A percentile compares a stretch with the other conserved stretches of the same genome.
These are phyloP conservation scores for Hylaeus volcanicus DNA, from an alignment of 1,140 invertebrate species.

Conservation along the genomic window DNA sequence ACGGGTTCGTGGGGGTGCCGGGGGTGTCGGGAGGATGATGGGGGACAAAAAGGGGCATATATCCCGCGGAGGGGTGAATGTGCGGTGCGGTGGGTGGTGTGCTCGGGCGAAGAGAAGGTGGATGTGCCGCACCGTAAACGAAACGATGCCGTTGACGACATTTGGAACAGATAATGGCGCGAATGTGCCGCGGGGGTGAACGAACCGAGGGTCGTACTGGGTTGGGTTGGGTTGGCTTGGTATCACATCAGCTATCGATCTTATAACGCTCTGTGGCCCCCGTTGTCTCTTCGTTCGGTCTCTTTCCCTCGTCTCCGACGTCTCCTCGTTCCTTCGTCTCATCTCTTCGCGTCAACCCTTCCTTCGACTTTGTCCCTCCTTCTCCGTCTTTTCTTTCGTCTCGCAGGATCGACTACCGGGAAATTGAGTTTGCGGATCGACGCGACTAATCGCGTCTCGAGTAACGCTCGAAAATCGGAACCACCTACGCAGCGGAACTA, in stretches of 20 bases:
- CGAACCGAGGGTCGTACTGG: constrained; percentile 77
- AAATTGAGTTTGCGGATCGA: not conserved
- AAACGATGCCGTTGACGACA: constrained; percentile 79
- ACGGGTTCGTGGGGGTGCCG: constrained; percentile 22
- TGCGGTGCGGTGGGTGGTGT: constrained; percentile 21
- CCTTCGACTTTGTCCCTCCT: constrained; percentile 24
- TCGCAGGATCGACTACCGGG: not conserved
- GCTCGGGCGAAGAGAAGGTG: constrained; percentile 54
- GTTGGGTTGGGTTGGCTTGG: constrained; percentile 66
- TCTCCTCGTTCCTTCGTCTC: constrained; percentile 28
- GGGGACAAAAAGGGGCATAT: constrained; percentile 37
- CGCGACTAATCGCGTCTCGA: not conserved
- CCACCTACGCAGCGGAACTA: no score
- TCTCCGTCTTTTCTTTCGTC: constrained; percentile 31
- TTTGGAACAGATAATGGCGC: constrained; percentile 80
- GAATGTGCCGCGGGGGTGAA: constrained; percentile 80
- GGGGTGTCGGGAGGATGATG: constrained; percentile 7
- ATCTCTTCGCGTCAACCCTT: constrained; percentile 4
- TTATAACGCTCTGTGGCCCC: constrained; percentile 73
- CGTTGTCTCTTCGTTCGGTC: constrained; percentile 63
- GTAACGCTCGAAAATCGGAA: no score
- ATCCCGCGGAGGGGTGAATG: constrained; percentile 27
- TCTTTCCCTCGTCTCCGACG: constrained; percentile 34
- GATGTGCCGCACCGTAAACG: constrained; percentile 73
- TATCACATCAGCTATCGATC: constrained; percentile 79